These are phyloP conservation scores for Coracopsis vasa DNA, from an alignment of 2,113 vertebrate genomes.

Conservation along the genomic window DNA sequence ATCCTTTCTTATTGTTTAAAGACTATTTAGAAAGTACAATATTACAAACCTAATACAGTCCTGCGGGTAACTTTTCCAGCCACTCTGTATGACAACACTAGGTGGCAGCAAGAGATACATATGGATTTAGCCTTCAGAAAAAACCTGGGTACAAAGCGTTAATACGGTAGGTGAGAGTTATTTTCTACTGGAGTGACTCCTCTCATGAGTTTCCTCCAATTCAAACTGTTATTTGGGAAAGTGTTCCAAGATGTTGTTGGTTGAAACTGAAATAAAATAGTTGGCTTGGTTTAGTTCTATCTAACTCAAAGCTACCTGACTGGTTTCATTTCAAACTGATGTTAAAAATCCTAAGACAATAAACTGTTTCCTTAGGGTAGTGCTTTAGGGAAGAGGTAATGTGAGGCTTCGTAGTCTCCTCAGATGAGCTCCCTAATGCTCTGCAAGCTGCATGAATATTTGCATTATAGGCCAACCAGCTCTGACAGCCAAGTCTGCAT, in stretches of 20 bases:
- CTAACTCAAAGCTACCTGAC: background rate
- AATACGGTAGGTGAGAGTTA: background rate
- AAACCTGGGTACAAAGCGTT: background rate
- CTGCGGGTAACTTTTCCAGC: background rate
- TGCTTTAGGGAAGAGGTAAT: background rate
- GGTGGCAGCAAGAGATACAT: background rate
- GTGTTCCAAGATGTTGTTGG: background rate
- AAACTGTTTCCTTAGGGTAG: background rate
- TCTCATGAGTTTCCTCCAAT: background rate
- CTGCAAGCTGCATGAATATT: background rate
- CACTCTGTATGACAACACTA: background rate
- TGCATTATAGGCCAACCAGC: accelerated
- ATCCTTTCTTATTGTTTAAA: background rate
- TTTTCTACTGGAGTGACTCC: background rate
- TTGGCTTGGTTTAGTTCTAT: background rate
- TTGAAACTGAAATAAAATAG: background rate
- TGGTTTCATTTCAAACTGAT: background rate
- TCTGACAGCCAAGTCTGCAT: background rate
- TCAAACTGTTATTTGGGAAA: background rate
- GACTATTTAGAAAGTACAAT: background rate
- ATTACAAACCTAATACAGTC: background rate
- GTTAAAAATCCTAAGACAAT: background rate
- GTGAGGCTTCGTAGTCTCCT: background rate
- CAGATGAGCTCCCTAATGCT: background rate
- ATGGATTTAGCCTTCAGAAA: background rate